Evolutionary conservation across 2,797 vertebrate species (phyloP).

Genomic region (Prunella strophiata): DNA sequence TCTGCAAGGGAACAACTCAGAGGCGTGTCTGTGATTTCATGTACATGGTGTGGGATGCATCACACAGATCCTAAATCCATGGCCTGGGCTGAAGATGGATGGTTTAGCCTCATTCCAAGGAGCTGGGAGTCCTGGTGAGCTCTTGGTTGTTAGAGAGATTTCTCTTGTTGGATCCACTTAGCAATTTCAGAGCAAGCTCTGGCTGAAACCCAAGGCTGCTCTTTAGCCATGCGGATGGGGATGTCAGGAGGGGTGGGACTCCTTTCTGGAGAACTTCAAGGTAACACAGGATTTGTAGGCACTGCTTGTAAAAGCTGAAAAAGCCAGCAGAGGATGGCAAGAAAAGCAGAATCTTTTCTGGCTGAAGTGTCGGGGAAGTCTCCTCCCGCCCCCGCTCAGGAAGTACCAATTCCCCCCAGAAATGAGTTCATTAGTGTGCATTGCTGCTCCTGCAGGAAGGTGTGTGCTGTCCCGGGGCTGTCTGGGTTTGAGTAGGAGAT

Average conservation of each 20-base stretch:
- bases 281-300: not conserved
- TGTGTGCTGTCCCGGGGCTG: constrained; percentile 31
- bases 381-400: not conserved
- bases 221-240: rapidly evolving
- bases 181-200: not conserved
- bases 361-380: not conserved
- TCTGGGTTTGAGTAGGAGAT: constrained; percentile 49
- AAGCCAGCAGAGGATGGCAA: rapidly evolving
- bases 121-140: not conserved
- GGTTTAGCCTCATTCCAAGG: not conserved
- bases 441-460: constrained; percentile 40
- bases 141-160: not conserved
- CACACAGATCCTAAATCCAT: not conserved
- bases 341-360: not conserved
- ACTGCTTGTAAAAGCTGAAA: not conserved
- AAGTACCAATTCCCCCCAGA: not conserved
- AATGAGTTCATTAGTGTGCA: constrained; percentile 40
- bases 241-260: not conserved
- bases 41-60: rapidly evolving
- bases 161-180: not conserved
- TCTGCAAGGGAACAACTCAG: not conserved
- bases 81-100: not conserved
- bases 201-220: not conserved
- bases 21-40: rapidly evolving
- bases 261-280: not conserved